Conservation (phyloP, 2,113 vertebrate species). For the Helogale parvula region DNA sequence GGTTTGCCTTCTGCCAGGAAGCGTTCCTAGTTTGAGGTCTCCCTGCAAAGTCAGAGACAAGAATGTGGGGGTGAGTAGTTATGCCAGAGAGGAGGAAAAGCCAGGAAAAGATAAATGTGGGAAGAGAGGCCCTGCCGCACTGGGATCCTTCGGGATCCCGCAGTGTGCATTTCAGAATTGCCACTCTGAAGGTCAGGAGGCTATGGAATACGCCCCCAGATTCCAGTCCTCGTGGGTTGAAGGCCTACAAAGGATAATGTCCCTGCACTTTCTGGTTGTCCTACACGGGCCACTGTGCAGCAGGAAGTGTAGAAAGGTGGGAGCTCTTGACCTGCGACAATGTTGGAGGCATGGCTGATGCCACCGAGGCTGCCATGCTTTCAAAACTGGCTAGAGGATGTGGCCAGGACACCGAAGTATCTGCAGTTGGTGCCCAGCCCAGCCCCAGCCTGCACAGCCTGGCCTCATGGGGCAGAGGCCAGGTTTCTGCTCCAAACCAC, state of each 20-base stretch:
- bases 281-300: not conserved
- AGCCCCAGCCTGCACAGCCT: not conserved
- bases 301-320: too few species aligned
- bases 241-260: not conserved
- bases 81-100: not conserved
- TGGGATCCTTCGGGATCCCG: not conserved
- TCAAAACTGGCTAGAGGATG: not conserved
- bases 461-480: not conserved
- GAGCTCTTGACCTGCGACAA: not conserved
- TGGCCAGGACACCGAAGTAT: too few species aligned
- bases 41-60: not conserved
- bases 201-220: not conserved
- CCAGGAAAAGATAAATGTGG: not conserved
- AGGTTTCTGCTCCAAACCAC: not conserved
- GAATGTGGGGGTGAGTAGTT: not conserved
- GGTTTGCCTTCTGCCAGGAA: not conserved
- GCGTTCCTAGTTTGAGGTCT: not conserved
- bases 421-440: not conserved
- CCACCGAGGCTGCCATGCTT: too few species aligned
- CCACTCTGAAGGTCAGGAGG: not conserved
- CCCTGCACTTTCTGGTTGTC: not conserved
- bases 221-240: not conserved
- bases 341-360: fast-evolving
- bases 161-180: not conserved
- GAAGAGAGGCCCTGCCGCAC: too few species aligned